phyloP scores from a whole-genome alignment of 2,797 vertebrate genomes.

The Heliangelus exortis region DNA sequence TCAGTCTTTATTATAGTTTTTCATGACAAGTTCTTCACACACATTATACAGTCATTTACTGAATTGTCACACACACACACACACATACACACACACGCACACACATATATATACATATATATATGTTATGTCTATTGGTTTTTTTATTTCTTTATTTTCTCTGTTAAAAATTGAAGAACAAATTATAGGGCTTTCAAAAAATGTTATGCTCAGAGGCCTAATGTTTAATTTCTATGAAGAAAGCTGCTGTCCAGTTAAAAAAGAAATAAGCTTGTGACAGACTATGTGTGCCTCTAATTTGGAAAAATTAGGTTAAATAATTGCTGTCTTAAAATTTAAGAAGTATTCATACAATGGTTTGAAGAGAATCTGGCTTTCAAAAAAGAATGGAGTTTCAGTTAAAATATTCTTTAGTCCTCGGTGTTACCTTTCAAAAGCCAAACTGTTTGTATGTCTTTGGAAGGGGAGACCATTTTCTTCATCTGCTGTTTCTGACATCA shows the following conservation, averaged over 20 bases:
- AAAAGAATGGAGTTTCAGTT: background rate
- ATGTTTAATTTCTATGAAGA: background rate
- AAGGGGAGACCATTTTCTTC: background rate
- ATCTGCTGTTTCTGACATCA: background rate
- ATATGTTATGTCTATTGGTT: background rate
- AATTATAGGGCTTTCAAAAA: background rate
- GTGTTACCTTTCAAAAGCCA: background rate
- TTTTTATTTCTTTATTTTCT: conserved; percentile 1
- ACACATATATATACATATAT: background rate
- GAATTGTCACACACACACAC: background rate
- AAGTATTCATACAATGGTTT: background rate
- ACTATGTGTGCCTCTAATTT: background rate
- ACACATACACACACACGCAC: background rate
- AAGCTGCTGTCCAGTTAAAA: background rate
- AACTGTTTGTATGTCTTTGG: background rate
- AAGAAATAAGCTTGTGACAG: background rate
- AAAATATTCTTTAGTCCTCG: background rate
- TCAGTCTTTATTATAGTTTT: background rate
- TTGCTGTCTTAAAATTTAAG: background rate
- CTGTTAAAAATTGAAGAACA: background rate
- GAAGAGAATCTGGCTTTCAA: background rate
- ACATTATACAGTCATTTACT: background rate
- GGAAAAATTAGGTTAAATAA: background rate
- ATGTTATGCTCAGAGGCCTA: background rate
- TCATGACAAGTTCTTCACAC: background rate